Conservation (phyloP, 2,113 vertebrate species). For the Sigmodon hispidus region DNA sequence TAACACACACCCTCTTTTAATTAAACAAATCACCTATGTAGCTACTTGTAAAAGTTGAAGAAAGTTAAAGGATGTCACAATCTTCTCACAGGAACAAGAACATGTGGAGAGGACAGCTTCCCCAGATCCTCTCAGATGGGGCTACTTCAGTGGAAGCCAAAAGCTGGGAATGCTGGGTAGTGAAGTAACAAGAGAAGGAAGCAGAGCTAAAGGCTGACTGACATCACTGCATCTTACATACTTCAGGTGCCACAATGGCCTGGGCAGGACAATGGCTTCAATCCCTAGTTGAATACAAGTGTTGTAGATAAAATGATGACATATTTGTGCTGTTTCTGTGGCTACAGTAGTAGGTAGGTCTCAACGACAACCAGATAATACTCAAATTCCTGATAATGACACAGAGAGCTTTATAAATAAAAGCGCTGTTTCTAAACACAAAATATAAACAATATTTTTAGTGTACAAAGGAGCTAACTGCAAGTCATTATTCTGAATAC, state of each 20-base stretch:
- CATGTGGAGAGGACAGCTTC: not conserved
- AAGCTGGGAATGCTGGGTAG: not conserved
- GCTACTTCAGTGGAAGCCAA: not conserved
- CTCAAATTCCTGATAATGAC: not conserved
- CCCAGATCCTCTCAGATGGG: not conserved
- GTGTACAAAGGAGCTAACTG: not conserved
- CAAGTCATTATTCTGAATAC: not conserved
- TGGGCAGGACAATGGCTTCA: not conserved
- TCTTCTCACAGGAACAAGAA: not conserved
- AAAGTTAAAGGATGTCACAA: not conserved
- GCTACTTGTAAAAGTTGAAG: constrained; percentile 16
- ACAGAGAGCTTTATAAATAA: not conserved
- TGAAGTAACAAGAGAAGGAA: not conserved
- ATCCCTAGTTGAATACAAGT: not conserved
- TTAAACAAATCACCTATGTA: constrained; percentile 14
- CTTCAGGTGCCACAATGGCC: not conserved
- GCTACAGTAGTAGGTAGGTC: not conserved
- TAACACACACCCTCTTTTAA: constrained; percentile 20
- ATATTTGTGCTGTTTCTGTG: not conserved
- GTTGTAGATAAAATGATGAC: not conserved
- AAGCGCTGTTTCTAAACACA: not conserved
- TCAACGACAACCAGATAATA: not conserved
- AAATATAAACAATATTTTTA: not conserved
- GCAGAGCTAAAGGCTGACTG: not conserved
- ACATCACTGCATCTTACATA: not conserved